These are phyloP conservation scores for Rhinatrema bivittatum DNA, from an alignment of 2,797 vertebrate species.

Conservation along the genomic window DNA sequence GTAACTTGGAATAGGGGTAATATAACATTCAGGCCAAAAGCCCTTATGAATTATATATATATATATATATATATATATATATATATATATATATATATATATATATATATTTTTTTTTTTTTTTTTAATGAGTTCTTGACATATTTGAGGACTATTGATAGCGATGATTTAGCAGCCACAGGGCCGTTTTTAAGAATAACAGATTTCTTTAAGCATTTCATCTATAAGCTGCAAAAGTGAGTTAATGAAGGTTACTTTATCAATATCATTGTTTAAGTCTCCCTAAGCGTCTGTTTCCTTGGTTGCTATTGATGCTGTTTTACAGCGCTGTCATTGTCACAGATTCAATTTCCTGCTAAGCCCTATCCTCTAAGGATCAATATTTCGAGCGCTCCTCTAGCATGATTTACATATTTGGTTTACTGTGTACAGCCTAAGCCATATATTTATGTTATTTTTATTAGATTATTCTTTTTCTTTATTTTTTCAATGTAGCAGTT, in stretches of 20 bases:
- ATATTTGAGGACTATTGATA: slow-evolving; percentile 18
- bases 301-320: slow-evolving; percentile 17
- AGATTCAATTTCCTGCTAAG: slow-evolving; percentile 5
- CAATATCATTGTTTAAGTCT: slow-evolving; percentile 8
- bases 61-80: too few species aligned
- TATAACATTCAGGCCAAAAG: slow-evolving; percentile 15
- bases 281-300: slow-evolving; percentile 13
- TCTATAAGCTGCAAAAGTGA: slow-evolving; percentile 14
- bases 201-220: slow-evolving; percentile 6
- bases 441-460: not conserved
- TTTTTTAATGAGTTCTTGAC: slow-evolving; percentile 27
- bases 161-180: slow-evolving; percentile 8
- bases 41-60: slow-evolving; percentile 20
- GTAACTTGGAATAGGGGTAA: slow-evolving; percentile 7
- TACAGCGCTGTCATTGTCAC: slow-evolving; percentile 14
- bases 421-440: not conserved
- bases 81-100: too few species aligned
- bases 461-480: not conserved
- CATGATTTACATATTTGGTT: slow-evolving; percentile 22
- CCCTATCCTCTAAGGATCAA: slow-evolving; percentile 26
- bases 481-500: not conserved
- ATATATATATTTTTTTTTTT: too few species aligned
- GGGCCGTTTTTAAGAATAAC: too few species aligned
- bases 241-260: slow-evolving; percentile 8
- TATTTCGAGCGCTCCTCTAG: slow-evolving; percentile 17